Evolutionary conservation across 2,888 invertebrate species (phyloP).

Genomic region (Rapana venosa): DNA sequence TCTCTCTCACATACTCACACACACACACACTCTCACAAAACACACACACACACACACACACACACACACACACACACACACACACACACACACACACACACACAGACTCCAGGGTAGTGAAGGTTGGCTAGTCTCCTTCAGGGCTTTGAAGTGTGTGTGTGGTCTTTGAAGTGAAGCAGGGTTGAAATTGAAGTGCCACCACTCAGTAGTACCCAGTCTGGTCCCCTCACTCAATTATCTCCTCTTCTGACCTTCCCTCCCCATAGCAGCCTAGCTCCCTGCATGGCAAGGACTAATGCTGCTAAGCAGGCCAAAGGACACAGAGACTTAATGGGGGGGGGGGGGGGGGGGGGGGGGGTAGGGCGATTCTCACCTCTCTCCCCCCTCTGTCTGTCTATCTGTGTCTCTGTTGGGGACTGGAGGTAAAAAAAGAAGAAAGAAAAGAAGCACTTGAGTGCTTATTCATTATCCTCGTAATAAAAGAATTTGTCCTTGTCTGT

Average conservation of each 20-base stretch:
- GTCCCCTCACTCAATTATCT: constrained; percentile 18
- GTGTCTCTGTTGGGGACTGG: not conserved
- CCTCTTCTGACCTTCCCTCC: constrained; percentile 7
- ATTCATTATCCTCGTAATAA: not conserved
- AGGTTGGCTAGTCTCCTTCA: not conserved
- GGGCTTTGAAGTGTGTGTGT: not conserved
- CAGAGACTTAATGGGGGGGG: not conserved
- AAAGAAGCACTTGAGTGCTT: too few species aligned
- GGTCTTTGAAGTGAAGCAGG: not conserved
- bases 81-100: too few species aligned
- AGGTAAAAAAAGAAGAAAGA: too few species aligned
- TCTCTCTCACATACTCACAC: too few species aligned
- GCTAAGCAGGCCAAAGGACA: not conserved
- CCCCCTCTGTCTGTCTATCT: not conserved
- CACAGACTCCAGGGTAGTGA: not conserved
- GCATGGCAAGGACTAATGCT: not conserved
- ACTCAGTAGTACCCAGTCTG: not conserved
- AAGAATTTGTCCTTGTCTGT: not conserved
- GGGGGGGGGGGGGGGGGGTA: not conserved
- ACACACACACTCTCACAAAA: too few species aligned
- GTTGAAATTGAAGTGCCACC: not conserved
- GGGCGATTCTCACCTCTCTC: not conserved
- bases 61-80: too few species aligned
- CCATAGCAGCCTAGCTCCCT: not conserved
- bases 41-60: too few species aligned